Conservation (phyloP, 2,888 invertebrate genomes). For the Lamellibrachia columna region DNA sequence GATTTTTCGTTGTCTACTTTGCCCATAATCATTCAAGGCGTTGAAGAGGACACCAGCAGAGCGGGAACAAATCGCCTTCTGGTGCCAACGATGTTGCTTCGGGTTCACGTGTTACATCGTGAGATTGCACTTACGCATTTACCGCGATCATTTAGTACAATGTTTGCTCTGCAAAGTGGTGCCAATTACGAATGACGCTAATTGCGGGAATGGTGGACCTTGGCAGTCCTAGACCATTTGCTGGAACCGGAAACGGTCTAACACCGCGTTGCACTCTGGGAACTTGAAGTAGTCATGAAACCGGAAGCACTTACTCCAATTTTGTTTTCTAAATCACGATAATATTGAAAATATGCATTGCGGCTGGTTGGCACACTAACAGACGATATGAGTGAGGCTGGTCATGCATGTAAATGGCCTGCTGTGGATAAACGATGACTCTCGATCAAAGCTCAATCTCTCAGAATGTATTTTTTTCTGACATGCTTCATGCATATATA, state of each 20-base stretch:
- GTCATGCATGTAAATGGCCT: too few species aligned
- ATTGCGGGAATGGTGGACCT: not conserved
- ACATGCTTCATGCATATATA: not conserved
- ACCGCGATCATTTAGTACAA: not conserved
- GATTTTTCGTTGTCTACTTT: not conserved
- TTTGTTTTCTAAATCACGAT: not conserved
- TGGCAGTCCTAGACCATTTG: not conserved
- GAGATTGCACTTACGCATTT: not conserved
- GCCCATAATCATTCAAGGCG: not conserved
- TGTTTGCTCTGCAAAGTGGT: not conserved
- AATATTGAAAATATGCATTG: not conserved
- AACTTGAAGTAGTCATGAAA: not conserved
- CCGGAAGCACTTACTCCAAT: not conserved
- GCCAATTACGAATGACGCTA: not conserved
- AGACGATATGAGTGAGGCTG: not conserved
- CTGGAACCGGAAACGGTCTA: not conserved
- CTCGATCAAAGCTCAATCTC: not conserved
- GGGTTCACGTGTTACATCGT: not conserved
- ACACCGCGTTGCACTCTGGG: not conserved
- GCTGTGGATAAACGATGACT: not conserved
- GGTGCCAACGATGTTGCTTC: not conserved
- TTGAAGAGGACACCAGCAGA: not conserved
- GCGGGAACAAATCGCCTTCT: not conserved
- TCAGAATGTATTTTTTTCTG: not conserved
- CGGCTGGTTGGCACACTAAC: not conserved